These are phyloP conservation scores for Orchestes rusci DNA, from an alignment of 2,888 invertebrate genomes.

Conservation along the genomic window DNA sequence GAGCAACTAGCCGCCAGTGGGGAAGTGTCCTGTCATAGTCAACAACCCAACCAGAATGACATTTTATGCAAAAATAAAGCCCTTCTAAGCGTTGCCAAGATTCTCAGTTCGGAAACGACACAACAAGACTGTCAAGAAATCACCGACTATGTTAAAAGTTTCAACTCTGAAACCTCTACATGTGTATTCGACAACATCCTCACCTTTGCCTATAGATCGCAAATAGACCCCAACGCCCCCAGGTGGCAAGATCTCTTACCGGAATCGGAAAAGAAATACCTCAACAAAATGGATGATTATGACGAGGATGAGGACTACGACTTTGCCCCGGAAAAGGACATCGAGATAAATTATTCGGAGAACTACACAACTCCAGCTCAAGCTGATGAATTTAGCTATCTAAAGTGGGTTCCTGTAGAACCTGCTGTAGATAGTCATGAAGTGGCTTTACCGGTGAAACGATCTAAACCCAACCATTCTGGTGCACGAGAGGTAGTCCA, in stretches of 20 bases:
- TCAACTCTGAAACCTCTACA: conserved; percentile 19
- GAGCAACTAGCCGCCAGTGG: conserved; percentile 6
- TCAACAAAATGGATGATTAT: conserved; percentile 13
- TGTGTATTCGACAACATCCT: conserved; percentile 24
- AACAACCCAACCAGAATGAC: conserved; percentile 11
- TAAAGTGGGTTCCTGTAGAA: conserved; percentile 31
- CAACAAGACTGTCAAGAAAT: conserved; percentile 25
- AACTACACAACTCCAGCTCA: not conserved
- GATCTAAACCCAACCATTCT: not conserved
- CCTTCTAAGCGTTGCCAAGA: conserved; percentile 33
- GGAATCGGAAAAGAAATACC: conserved; percentile 18
- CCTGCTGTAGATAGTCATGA: not conserved
- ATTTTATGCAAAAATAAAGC: conserved; percentile 35
- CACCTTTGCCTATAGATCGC: conserved; percentile 33
- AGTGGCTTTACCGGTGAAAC: not conserved
- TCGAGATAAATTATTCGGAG: conserved; percentile 14
- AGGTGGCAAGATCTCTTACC: conserved; percentile 31
- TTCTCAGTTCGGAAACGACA: conserved; percentile 20
- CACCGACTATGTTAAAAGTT: conserved; percentile 22
- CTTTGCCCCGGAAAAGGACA: conserved; percentile 21
- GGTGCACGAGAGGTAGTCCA: not conserved
- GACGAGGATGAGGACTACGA: conserved; percentile 23
- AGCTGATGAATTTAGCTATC: conserved; percentile 19
- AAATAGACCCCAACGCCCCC: conserved; percentile 25
- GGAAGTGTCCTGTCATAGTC: not conserved